Percentiles rank a stretch among this genome's conserved stretches.
Conservation (phyloP, 2,113 vertebrate species). For the Neotoma lepida region DNA sequence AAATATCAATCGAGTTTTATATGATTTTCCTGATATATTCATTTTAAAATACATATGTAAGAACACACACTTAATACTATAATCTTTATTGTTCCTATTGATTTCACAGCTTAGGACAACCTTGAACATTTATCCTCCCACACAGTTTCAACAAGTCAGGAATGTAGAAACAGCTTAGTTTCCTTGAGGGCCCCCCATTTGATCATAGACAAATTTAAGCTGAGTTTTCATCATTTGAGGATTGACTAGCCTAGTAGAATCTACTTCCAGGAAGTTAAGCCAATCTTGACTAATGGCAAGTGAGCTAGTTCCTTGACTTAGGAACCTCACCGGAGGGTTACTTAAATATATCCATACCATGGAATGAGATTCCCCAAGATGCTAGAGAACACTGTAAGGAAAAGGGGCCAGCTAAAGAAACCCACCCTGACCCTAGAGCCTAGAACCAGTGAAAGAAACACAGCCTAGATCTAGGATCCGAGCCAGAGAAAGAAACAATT, state of each 20-base stretch:
- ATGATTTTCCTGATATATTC: background rate
- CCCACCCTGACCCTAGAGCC: too few species aligned
- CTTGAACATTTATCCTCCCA: background rate
- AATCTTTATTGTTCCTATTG: background rate
- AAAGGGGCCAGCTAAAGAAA: too few species aligned
- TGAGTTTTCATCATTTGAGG: background rate
- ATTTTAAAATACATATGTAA: slow-evolving; percentile 16
- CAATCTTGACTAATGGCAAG: background rate
- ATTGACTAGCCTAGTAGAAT: too few species aligned
- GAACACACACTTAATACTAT: background rate
- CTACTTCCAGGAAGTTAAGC: background rate
- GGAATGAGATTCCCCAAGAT: background rate
- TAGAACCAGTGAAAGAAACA: too few species aligned
- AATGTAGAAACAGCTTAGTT: background rate
- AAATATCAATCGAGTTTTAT: background rate
- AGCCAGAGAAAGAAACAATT: too few species aligned
- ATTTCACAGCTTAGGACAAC: background rate
- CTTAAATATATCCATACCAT: background rate
- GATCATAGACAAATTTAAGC: background rate
- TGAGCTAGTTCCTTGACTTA: background rate
- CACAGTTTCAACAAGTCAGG: background rate
- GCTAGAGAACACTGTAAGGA: background rate
- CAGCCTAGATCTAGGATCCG: too few species aligned
- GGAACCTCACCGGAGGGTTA: background rate
- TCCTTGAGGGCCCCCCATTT: background rate